Percentiles rank a stretch among this genome's conserved stretches.
Conservation (phyloP, 30 jellyfish, hydroid and myxozoan species). For the Catostylus mosaicus region DNA sequence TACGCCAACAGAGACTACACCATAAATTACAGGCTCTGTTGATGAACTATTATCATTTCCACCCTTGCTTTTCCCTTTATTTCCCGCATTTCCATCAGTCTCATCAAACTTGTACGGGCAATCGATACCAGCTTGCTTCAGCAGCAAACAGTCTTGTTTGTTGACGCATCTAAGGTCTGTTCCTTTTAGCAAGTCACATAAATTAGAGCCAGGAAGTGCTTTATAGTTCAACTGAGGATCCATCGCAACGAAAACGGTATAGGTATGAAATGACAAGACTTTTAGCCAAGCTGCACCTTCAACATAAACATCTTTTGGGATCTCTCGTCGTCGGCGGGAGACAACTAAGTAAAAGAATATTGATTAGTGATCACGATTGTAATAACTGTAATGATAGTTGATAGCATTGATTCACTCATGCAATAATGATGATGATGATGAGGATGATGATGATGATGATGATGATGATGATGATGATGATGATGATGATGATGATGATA, state of each 20-base stretch:
- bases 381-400: neutral
- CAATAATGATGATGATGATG: too few species aligned
- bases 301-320: conserved; percentile 66
- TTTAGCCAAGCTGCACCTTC: conserved; percentile 52
- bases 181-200: conserved; percentile 64
- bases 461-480: neutral
- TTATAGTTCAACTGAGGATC: conserved; percentile 41
- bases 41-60: neutral
- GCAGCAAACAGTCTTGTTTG: conserved; percentile 66
- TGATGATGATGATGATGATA: neutral
- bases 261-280: conserved; percentile 40
- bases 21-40: conserved; percentile 53
- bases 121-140: conserved; percentile 41
- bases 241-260: conserved; percentile 64
- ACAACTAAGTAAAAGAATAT: neutral
- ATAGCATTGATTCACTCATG: neutral
- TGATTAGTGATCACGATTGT: neutral
- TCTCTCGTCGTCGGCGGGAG: conserved; percentile 42
- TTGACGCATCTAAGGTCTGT: conserved; percentile 74
- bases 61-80: conserved; percentile 23
- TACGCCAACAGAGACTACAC: conserved; percentile 22
- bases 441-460: neutral
- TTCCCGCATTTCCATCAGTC: conserved; percentile 20
- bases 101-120: conserved; percentile 64
- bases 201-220: conserved; percentile 32